Base-by-base conservation (phyloP, 2,113 vertebrate genomes). In the Pteruthius melanotis region DNA sequence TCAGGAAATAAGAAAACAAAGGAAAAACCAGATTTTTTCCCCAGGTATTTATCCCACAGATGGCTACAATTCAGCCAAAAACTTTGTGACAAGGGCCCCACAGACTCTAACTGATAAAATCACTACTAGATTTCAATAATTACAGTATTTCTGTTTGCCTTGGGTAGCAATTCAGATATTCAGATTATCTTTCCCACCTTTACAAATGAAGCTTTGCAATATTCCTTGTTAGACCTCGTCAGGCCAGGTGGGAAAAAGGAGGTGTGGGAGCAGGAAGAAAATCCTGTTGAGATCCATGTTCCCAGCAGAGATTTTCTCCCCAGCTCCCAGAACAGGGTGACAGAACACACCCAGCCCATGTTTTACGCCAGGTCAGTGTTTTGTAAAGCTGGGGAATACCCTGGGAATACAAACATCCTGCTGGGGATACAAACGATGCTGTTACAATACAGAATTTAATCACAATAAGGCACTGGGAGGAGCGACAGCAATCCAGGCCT, bases 211-310 rank as follows among this genome's bases (percentile, higher is more conserved):
- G 45, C 6, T 45, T 59, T 50, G 28, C 24, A 50, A 4, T 1
- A 3, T 26, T 59, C 40, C 60, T 16, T 13, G 19, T 31, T 4
- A 72, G 22, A 35, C 4, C 44, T 15, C 31, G 24, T 65, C 12
- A 19, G 13, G 24, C 28, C 37, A 80, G 59, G 10, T 2, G 52
- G 18, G 35, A 56, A 52, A 69, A 82, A 28, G 50, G 16, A 83
- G 69, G 31, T 10, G 33, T 61, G 42, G 72, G 72, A 83, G 52
- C 52, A 87, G 66, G 44, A 54, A 30, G 19, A 60, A 52, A 78
- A 42, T 8, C 0, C 2, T 47, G 61, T 4, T 12, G 39, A 42
- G 24, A 56, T 19, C 26, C 20, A 5, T 1, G 3, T 24, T 50
- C 68, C 57, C 44, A 65, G 11, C 9, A 80, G 28, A 23, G 12